Evolutionary conservation across 2,888 invertebrate genomes (phyloP).

Genomic region (Phortica magna): DNA sequence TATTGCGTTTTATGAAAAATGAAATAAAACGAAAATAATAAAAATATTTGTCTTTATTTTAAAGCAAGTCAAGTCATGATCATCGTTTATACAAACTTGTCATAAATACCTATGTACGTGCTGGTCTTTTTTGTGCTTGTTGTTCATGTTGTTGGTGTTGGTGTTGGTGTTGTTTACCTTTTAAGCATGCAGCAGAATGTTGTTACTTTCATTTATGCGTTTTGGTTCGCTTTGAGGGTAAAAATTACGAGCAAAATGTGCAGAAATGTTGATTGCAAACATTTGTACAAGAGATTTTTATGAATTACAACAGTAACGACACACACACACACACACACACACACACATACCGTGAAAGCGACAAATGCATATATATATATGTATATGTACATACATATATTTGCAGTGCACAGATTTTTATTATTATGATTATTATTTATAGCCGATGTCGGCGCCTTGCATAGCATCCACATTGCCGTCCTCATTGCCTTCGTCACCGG

Average conservation of each 20-base stretch:
- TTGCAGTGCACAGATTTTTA: slow-evolving; percentile 62
- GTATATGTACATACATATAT: slow-evolving; percentile 33
- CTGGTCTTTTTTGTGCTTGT: too few species aligned
- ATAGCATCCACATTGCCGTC: slow-evolving; percentile 30
- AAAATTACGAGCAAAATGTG: neutral
- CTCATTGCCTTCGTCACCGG: neutral
- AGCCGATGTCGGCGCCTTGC: slow-evolving; percentile 40
- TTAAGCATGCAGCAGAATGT: neutral
- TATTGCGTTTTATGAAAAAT: too few species aligned
- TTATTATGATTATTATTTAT: slow-evolving; percentile 64
- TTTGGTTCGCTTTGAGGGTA: too few species aligned
- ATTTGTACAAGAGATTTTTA: slow-evolving; percentile 69
- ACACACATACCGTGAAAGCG: neutral
- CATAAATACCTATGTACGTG: too few species aligned
- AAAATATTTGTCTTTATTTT: too few species aligned
- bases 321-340: neutral
- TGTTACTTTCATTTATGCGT: neutral
- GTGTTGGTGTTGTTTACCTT: too few species aligned
- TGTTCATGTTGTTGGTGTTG: too few species aligned
- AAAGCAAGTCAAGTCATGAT: too few species aligned
- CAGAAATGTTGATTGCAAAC: slow-evolving; percentile 44
- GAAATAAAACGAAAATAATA: too few species aligned
- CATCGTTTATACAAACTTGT: too few species aligned
- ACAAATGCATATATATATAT: neutral
- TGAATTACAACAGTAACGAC: slow-evolving; percentile 58